Percentiles rank a stretch among this genome's conserved stretches.
Evolutionary conservation across 2,888 invertebrate genomes (phyloP).

Genomic region (Volucella inanis): DNA sequence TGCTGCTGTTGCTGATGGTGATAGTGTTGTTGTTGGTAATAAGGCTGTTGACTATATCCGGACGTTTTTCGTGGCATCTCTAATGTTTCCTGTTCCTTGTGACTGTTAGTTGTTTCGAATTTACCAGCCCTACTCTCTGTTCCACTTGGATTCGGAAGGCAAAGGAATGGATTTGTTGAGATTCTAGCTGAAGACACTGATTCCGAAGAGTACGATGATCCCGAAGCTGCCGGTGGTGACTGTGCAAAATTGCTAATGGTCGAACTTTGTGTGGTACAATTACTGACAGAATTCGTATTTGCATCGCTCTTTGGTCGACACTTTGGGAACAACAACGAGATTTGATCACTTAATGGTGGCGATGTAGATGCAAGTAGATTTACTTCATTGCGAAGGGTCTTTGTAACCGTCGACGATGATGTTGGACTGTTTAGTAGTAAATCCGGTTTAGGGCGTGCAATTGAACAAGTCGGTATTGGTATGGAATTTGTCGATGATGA

Average conservation of each 20-base stretch:
- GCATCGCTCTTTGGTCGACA: slow-evolving; percentile 89
- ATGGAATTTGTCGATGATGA: slow-evolving; percentile 76
- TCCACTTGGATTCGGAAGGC: slow-evolving; percentile 75
- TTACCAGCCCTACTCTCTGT: slow-evolving; percentile 48
- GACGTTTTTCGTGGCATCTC: slow-evolving; percentile 81
- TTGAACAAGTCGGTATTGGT: slow-evolving; percentile 76
- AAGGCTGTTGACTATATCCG: slow-evolving; percentile 73
- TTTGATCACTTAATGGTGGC: slow-evolving; percentile 87
- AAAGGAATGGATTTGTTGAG: slow-evolving; percentile 82
- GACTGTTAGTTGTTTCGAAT: slow-evolving; percentile 45
- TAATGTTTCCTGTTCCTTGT: slow-evolving; percentile 68
- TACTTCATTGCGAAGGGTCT: slow-evolving; percentile 73
- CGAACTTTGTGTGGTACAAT: slow-evolving; percentile 75
- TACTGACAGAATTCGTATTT: slow-evolving; percentile 83
- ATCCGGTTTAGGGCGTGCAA: slow-evolving; percentile 67
- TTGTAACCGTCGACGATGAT: slow-evolving; percentile 57
- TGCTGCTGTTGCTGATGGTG: slow-evolving; percentile 73
- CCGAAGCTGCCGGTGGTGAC: slow-evolving; percentile 81
- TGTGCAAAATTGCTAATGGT: slow-evolving; percentile 80
- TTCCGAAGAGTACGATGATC: slow-evolving; percentile 82
- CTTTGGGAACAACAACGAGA: slow-evolving; percentile 93
- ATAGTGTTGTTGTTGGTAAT: slow-evolving; percentile 68
- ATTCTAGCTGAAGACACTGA: slow-evolving; percentile 82
- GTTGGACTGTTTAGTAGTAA: slow-evolving; percentile 61
- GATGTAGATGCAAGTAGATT: slow-evolving; percentile 83